Percentiles rank a stretch among this genome's conserved stretches.
phyloP scores from a whole-genome alignment of 2,888 invertebrate genomes.

The Magallana nippona region DNA sequence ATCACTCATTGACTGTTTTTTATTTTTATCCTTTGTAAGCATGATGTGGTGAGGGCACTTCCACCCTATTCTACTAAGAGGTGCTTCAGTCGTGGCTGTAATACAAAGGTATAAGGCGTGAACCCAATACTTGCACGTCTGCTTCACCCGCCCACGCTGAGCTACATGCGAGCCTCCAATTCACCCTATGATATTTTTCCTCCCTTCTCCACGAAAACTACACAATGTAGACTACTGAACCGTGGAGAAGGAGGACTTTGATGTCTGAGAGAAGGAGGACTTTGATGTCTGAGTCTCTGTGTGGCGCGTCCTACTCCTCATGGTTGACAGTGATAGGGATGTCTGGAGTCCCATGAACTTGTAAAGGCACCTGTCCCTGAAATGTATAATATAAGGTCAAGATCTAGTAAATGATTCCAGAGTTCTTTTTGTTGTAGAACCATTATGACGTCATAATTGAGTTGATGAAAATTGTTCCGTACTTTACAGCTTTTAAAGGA shows the following conservation, averaged over 20 bases:
- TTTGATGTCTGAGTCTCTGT: too few species aligned
- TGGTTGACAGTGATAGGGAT: too few species aligned
- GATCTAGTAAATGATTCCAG: too few species aligned
- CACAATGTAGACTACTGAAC: neutral
- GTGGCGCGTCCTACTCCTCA: neutral
- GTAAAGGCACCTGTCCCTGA: too few species aligned
- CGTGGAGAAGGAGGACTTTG: neutral
- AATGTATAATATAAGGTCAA: too few species aligned
- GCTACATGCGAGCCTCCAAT: neutral
- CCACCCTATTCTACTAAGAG: slow-evolving; percentile 11
- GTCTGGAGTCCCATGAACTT: too few species aligned
- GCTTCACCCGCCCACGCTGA: neutral
- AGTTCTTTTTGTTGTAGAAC: too few species aligned
- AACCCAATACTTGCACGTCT: slow-evolving; percentile 25
- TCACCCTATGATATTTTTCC: neutral
- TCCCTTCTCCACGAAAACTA: neutral
- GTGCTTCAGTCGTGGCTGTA: neutral
- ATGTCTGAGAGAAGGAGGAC: neutral
- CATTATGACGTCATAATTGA: too few species aligned
- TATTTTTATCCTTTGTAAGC: too few species aligned
- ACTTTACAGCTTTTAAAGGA: too few species aligned
- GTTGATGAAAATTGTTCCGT: too few species aligned
- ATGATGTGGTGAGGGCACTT: slow-evolving; percentile 8
- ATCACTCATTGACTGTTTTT: too few species aligned
- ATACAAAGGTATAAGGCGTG: neutral